Conservation (phyloP, 1,140 invertebrate species). For the Gonioctena quinquepunctata region DNA sequence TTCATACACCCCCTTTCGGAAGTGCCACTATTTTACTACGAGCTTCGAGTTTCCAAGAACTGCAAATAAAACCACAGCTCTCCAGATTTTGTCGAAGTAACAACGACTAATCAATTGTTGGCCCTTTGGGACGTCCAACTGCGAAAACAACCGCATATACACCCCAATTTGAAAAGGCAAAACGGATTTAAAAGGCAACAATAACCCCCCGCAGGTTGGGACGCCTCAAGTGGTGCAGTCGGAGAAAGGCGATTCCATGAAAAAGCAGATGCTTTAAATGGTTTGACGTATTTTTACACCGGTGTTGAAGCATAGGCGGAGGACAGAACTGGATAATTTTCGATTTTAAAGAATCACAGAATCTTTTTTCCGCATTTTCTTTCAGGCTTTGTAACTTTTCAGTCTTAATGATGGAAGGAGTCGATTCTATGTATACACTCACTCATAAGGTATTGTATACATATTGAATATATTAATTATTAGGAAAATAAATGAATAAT, state of each 20-base stretch:
- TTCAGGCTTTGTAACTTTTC: no score
- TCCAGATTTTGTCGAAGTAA: neutral
- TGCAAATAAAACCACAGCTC: neutral
- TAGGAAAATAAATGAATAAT: no score
- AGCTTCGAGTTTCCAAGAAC: neutral
- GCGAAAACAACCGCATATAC: constrained; percentile 31
- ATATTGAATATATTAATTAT: no score
- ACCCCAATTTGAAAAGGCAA: constrained; percentile 24
- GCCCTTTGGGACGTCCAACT: constrained; percentile 27
- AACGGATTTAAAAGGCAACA: constrained; percentile 24
- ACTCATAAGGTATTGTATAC: no score
- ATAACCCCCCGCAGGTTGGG: constrained; percentile 24
- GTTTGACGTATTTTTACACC: neutral
- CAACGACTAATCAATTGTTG: constrained; percentile 3
- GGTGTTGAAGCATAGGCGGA: neutral
- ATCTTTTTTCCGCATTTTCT: no score
- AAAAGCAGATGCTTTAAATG: constrained; percentile 22
- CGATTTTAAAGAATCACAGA: no score
- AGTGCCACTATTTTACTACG: neutral
- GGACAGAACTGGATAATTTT: no score
- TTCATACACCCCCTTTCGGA: neutral
- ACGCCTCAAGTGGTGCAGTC: constrained; percentile 19
- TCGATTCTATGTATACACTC: no score
- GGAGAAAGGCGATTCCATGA: constrained; percentile 3
- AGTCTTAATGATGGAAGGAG: no score